Percentiles rank a stretch among this genome's conserved stretches.
Conservation (phyloP, 2,888 invertebrate genomes). For the Tetrapedia diversipes region DNA sequence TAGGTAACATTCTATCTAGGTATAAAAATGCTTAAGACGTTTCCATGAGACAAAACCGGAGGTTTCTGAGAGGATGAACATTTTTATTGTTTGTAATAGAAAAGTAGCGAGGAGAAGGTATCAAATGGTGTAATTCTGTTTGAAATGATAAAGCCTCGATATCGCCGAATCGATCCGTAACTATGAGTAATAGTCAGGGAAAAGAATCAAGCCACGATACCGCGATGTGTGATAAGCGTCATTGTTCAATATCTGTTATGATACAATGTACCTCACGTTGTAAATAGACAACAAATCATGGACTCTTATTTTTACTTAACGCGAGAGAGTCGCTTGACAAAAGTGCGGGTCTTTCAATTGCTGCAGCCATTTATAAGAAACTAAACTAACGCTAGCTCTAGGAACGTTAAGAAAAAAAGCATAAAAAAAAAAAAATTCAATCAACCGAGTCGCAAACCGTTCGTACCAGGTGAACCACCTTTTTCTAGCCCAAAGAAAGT, state of each 20-base stretch:
- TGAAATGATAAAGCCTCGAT: conserved; percentile 5
- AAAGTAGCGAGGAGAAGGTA: background rate
- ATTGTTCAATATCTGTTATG: conserved; percentile 64
- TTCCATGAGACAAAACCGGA: background rate
- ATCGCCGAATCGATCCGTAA: conserved; percentile 58
- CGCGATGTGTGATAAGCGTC: conserved; percentile 61
- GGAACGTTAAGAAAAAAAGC: no score
- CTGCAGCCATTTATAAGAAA: conserved; percentile 45
- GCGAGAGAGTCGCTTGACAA: conserved; percentile 33
- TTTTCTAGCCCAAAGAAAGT: conserved; percentile 41
- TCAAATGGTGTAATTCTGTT: background rate
- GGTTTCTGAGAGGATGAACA: background rate
- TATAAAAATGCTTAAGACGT: background rate
- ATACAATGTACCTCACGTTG: conserved; percentile 70
- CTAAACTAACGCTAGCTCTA: conserved; percentile 11
- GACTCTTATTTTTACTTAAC: conserved; percentile 66
- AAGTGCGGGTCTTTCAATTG: conserved; percentile 49
- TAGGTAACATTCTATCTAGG: background rate
- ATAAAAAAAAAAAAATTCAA: background rate
- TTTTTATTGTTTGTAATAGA: background rate
- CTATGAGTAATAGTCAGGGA: conserved; percentile 36
- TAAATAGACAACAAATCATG: conserved; percentile 74
- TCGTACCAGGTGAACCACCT: background rate
- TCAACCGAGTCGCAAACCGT: background rate
- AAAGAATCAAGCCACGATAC: conserved; percentile 46